Conservation (phyloP, 2,797 vertebrate genomes). For the Megaceryle alcyon region DNA sequence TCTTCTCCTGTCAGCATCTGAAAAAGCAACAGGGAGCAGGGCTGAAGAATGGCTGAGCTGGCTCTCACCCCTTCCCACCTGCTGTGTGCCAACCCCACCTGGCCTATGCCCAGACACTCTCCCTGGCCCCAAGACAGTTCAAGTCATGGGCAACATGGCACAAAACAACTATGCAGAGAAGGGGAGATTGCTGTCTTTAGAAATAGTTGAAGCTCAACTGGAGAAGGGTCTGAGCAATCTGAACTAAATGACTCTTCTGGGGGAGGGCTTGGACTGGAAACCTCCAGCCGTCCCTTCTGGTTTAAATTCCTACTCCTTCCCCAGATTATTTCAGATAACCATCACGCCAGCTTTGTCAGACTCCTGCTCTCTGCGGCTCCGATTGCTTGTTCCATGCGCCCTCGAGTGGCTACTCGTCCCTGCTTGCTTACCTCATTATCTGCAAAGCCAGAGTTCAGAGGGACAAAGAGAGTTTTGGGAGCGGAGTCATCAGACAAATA, state of each 20-base stretch:
- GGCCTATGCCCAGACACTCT: neutral
- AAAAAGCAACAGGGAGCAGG: neutral
- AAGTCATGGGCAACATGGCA: fast-evolving
- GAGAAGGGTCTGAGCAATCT: neutral
- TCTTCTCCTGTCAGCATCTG: constrained; percentile 90
- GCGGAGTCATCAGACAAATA: constrained; percentile 83
- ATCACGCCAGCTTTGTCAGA: neutral
- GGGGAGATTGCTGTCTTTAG: neutral
- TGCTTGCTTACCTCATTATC: constrained; percentile 83
- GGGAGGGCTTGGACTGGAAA: neutral
- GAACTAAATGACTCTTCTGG: neutral
- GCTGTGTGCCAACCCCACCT: neutral
- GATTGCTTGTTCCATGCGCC: fast-evolving
- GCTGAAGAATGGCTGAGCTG: neutral
- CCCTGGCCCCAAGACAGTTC: neutral
- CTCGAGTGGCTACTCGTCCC: fast-evolving
- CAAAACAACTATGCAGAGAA: neutral
- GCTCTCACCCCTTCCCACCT: neutral
- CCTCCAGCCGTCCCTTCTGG: neutral
- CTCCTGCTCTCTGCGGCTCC: neutral
- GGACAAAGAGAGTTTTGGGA: constrained; percentile 90
- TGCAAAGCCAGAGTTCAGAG: constrained; percentile 87
- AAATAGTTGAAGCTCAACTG: neutral
- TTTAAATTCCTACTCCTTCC: neutral
- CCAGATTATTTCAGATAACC: neutral